Percentiles rank a stretch among this genome's conserved stretches.
Evolutionary conservation across 2,888 invertebrate genomes (phyloP).

Genomic region (Nipponacmea schrenckii): DNA sequence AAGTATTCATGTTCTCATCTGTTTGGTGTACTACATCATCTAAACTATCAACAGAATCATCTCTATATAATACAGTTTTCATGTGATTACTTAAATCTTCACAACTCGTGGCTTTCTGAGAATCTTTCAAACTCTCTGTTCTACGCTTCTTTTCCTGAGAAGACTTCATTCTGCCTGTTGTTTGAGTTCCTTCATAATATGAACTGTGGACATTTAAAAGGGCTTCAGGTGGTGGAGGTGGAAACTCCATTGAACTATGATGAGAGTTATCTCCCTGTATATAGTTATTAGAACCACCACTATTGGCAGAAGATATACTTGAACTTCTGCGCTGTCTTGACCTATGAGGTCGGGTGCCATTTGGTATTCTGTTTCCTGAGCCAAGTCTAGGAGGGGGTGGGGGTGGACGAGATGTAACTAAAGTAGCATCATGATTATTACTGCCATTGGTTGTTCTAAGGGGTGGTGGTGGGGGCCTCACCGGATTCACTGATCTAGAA

Average conservation of each 20-base stretch:
- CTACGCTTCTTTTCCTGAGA: background rate
- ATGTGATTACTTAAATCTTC: slow-evolving; percentile 54
- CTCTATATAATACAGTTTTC: slow-evolving; percentile 36
- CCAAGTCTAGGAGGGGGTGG: slow-evolving; percentile 34
- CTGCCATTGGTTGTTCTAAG: slow-evolving; percentile 7
- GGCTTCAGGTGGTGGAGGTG: slow-evolving; percentile 23
- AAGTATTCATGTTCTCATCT: slow-evolving; percentile 29
- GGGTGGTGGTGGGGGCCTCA: background rate
- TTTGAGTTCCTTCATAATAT: slow-evolving; percentile 28
- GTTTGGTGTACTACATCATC: slow-evolving; percentile 18
- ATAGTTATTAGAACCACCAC: slow-evolving; percentile 27
- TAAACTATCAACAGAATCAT: slow-evolving; percentile 18
- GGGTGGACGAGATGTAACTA: slow-evolving; percentile 41
- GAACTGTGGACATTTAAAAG: slow-evolving; percentile 39
- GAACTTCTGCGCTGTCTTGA: slow-evolving; percentile 17
- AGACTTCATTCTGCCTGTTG: slow-evolving; percentile 5
- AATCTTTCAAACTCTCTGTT: slow-evolving; percentile 1
- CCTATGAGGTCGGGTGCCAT: slow-evolving; percentile 21
- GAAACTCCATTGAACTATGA: slow-evolving; percentile 24
- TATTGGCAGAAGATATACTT: slow-evolving; percentile 14
- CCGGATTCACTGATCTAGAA: slow-evolving; percentile 5
- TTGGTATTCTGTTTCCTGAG: slow-evolving; percentile 17
- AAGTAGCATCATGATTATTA: slow-evolving; percentile 28
- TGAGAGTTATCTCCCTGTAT: slow-evolving; percentile 21
- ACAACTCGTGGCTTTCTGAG: slow-evolving; percentile 45